A percentile compares a stretch with the other conserved stretches of the same genome.
Conservation (phyloP, 2,797 vertebrate species). For the Borostomias antarcticus region DNA sequence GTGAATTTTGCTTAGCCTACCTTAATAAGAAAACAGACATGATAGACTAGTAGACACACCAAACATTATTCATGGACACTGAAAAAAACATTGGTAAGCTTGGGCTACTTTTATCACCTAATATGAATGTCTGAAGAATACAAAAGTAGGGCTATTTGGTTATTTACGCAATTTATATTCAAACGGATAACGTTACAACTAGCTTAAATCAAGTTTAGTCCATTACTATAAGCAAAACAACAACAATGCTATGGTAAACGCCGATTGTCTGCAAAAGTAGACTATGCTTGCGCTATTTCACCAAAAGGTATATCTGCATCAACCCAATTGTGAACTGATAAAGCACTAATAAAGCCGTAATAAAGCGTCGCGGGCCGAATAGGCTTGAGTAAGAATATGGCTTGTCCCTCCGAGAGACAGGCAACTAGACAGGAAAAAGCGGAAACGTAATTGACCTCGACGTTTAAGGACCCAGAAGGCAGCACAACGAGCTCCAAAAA, state of each 20-base stretch:
- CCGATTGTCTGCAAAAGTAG: not conserved
- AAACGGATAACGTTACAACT: not conserved
- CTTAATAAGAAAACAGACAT: conserved; percentile 53
- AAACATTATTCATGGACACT: conserved; percentile 48
- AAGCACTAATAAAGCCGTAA: conserved; percentile 2
- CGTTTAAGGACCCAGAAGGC: conserved; percentile 41
- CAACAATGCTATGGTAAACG: not conserved
- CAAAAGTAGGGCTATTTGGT: too few species aligned
- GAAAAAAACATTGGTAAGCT: conserved; percentile 21
- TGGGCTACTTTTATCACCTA: conserved; percentile 29
- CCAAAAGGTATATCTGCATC: not conserved
- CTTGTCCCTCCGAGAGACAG: conserved; percentile 42
- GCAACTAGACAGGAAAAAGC: conserved; percentile 33
- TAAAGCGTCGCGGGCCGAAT: conserved; percentile 25
- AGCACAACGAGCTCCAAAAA: conserved; percentile 44
- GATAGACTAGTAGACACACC: conserved; percentile 32
- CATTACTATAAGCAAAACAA: not conserved
- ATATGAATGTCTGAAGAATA: not conserved
- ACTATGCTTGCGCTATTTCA: not conserved
- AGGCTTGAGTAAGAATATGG: conserved; percentile 23
- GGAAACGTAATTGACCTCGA: conserved; percentile 42
- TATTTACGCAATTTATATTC: too few species aligned
- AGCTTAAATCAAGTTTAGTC: not conserved
- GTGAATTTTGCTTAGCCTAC: conserved; percentile 32
- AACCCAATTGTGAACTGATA: not conserved